phyloP scores from a whole-genome alignment of 2,888 invertebrate genomes.

The Erynnis tages region DNA sequence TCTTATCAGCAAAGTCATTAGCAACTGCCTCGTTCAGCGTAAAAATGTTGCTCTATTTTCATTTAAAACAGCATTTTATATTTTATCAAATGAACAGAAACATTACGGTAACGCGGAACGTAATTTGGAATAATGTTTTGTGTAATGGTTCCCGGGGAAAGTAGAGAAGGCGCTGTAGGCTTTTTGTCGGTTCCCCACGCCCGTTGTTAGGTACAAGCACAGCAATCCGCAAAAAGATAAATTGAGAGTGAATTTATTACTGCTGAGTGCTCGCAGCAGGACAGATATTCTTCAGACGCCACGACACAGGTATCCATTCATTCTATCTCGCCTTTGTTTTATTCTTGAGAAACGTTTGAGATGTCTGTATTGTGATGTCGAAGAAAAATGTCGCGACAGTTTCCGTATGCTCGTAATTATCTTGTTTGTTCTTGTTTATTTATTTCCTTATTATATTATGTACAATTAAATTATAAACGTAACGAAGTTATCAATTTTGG shows the following conservation, averaged over 20 bases:
- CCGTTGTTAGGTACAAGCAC: conserved; percentile 53
- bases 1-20: conserved; percentile 25
- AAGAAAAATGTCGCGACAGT: no score
- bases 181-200: conserved; percentile 58
- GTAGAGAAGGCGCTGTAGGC: conserved; percentile 56
- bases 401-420: no score
- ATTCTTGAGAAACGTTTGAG: conserved; percentile 10
- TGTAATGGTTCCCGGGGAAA: conserved; percentile 63
- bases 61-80: conserved; percentile 54
- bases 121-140: conserved; percentile 74
- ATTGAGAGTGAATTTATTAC: conserved; percentile 39
- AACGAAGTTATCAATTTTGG: no score
- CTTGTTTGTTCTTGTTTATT: no score
- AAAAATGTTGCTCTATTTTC: conserved; percentile 29
- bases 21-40: conserved; percentile 18
- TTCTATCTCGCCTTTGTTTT: conserved; percentile 23
- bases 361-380: conserved; percentile 11
- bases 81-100: conserved; percentile 64
- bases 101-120: conserved; percentile 65
- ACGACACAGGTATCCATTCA: conserved; percentile 24
- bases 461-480: no score
- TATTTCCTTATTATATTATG: no score
- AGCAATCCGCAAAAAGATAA: conserved; percentile 72
- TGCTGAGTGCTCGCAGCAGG: conserved; percentile 34
- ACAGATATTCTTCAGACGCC: conserved; percentile 26